Base-by-base conservation (phyloP, 2,113 vertebrate genomes). In the Peromyscus maniculatus region DNA sequence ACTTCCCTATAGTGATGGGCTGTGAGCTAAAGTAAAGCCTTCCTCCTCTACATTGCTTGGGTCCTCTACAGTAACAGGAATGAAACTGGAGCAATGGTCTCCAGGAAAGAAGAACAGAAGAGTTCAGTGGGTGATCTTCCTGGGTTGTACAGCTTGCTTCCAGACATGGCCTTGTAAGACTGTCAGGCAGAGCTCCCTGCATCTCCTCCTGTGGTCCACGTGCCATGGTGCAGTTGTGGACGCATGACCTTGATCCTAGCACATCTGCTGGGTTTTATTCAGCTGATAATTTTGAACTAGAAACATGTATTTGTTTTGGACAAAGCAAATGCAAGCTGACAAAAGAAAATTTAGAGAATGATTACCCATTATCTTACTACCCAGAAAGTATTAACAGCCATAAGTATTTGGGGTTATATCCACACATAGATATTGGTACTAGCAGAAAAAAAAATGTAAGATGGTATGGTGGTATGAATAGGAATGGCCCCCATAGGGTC, bases 291-390 rank as follows among this genome's bases (percentile, higher is more conserved):
- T 74, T 80, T n/a, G 22, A 92, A 55, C 24, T 88, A 72, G 62
- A 15, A 95, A 74, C n/a, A 55, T 0, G 3, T 57, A 59, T 79
- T 91, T 75, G 74, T 82, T 87, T 1, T 69, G 93, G 57, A 87
- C 31, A 79, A 83, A 96, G n/a, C 15, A 82, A 78, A 96, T 69
- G 24, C 57, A 88, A 46, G 43, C 22, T 66, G 12, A 11, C 84
- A 52, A 87, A 95, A 92, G 21, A 86, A 86, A 86, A 66, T 46
- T 71, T 71, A 91, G 89, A 79, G n/a, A 78, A 66, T 83, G 86
- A 52, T 52, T 71, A 87, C 19, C 15, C 31, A 49, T 86, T 52
- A 39, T 82, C 22, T 71, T 62, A 78, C 16, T 78, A n/a, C 49
- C 75, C 19, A 66, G 88, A 26, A 92, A 66, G 71, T 79, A 64